Evolutionary conservation across 2,888 invertebrate species (phyloP).

Genomic region (Dolichomitus sp.): DNA sequence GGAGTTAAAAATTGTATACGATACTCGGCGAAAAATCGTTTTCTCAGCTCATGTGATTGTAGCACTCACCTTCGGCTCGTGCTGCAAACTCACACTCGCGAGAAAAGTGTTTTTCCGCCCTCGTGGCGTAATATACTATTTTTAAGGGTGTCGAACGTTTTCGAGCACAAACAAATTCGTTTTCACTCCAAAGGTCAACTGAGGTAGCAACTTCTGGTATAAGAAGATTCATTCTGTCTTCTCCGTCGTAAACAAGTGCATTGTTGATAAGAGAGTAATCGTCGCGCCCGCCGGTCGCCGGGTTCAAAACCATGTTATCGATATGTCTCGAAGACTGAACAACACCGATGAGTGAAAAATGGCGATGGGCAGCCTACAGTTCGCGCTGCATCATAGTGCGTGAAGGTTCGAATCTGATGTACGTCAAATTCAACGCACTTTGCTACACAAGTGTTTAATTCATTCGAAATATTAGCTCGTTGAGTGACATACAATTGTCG

Average conservation of each 20-base stretch:
- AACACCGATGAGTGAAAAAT: background rate
- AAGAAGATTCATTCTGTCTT: too few relatives aligned
- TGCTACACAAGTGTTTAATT: background rate
- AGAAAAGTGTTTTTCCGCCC: too few relatives aligned
- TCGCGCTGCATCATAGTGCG: background rate
- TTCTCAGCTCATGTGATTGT: too few relatives aligned
- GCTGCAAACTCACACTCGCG: too few relatives aligned
- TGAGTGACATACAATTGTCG: background rate
- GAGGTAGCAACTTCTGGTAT: background rate
- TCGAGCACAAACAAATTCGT: too few relatives aligned
- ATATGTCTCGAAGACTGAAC: background rate
- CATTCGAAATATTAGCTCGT: background rate
- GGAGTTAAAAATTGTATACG: too few relatives aligned
- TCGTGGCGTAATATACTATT: too few relatives aligned
- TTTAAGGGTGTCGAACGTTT: background rate
- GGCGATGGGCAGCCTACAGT: background rate
- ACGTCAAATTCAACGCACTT: background rate
- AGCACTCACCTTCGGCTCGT: too few relatives aligned
- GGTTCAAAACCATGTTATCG: background rate
- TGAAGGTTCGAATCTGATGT: background rate
- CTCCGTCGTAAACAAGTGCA: too few relatives aligned
- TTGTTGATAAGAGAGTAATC: slow-evolving; percentile 9
- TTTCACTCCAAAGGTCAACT: background rate
- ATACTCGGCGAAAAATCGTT: too few relatives aligned
- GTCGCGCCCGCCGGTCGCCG: background rate